Conservation (phyloP, 2,888 invertebrate genomes). For the Pilophorus perplexus region DNA sequence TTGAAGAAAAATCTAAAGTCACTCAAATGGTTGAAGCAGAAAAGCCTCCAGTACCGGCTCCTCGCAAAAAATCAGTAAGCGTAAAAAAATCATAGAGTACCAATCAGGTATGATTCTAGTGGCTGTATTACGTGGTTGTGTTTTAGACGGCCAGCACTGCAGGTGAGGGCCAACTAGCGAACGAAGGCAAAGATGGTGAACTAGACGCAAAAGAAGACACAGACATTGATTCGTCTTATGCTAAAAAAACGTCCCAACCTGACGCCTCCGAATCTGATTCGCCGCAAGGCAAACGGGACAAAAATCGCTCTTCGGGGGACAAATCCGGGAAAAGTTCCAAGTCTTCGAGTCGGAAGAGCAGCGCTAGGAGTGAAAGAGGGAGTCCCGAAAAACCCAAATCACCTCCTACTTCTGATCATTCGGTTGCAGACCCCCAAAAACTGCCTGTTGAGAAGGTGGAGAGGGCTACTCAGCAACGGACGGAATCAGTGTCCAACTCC, state of each 20-base stretch:
- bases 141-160: not conserved
- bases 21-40: not conserved
- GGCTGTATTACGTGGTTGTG: too few species aligned
- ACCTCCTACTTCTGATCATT: not conserved
- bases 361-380: slow-evolving; percentile 12
- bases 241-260: not conserved
- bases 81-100: too few species aligned
- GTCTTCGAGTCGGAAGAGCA: slow-evolving; percentile 13
- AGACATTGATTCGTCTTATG: not conserved
- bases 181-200: not conserved
- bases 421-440: too few species aligned
- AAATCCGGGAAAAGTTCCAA: slow-evolving; percentile 27
- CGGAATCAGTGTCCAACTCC: not conserved
- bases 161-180: not conserved
- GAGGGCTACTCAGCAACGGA: not conserved
- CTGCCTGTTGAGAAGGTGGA: not conserved
- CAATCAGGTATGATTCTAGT: too few species aligned
- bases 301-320: too few species aligned
- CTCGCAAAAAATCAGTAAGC: slow-evolving; percentile 27
- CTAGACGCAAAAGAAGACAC: not conserved
- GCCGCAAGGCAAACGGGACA: too few species aligned
- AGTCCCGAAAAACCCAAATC: not conserved
- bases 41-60: slow-evolving; percentile 18
- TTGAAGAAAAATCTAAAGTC: slow-evolving; percentile 30
- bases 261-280: not conserved